These are phyloP conservation scores for Rattus rattus DNA, from an alignment of 2,113 vertebrate species.

Conservation along the genomic window DNA sequence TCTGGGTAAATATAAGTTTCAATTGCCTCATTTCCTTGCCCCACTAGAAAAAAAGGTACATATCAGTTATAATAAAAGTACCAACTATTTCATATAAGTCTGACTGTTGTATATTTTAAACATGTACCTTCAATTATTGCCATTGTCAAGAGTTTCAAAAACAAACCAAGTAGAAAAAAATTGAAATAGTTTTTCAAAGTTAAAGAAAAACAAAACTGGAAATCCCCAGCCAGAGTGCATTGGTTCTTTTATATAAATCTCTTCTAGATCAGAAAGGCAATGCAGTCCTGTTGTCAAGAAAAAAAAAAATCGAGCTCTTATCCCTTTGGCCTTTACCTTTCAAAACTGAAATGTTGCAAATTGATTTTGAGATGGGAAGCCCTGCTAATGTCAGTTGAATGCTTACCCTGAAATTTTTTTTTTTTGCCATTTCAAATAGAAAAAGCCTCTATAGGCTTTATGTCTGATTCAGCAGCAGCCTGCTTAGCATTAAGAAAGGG, in stretches of 20 bases:
- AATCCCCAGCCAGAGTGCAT: slow-evolving; percentile 40
- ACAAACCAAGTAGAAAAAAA: slow-evolving; percentile 45
- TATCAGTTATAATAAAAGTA: slow-evolving; percentile 49
- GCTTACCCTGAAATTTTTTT: slow-evolving; percentile 48
- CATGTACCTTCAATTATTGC: slow-evolving; percentile 54
- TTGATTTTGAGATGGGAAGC: slow-evolving; percentile 66
- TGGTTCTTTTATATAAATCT: slow-evolving; percentile 45
- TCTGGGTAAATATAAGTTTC: slow-evolving; percentile 65
- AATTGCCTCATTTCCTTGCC: slow-evolving; percentile 49
- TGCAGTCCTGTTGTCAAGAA: slow-evolving; percentile 57
- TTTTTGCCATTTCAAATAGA: slow-evolving; percentile 74
- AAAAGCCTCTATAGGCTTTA: slow-evolving; percentile 62
- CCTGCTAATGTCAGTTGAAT: slow-evolving; percentile 59
- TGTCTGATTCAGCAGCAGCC: slow-evolving; percentile 67
- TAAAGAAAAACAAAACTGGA: slow-evolving; percentile 55
- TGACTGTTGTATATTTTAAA: slow-evolving; percentile 58
- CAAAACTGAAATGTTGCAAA: slow-evolving; percentile 75
- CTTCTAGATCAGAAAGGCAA: slow-evolving; percentile 66
- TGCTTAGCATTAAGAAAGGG: slow-evolving; percentile 66
- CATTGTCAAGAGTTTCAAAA: slow-evolving; percentile 55
- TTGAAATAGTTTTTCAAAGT: slow-evolving; percentile 53
- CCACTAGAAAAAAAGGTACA: not conserved
- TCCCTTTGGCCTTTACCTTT: slow-evolving; percentile 75
- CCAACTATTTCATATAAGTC: slow-evolving; percentile 52
- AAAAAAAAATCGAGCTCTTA: not conserved